Base-by-base conservation (phyloP, 2,797 vertebrate species). In the Sebastolobus alascanus region DNA sequence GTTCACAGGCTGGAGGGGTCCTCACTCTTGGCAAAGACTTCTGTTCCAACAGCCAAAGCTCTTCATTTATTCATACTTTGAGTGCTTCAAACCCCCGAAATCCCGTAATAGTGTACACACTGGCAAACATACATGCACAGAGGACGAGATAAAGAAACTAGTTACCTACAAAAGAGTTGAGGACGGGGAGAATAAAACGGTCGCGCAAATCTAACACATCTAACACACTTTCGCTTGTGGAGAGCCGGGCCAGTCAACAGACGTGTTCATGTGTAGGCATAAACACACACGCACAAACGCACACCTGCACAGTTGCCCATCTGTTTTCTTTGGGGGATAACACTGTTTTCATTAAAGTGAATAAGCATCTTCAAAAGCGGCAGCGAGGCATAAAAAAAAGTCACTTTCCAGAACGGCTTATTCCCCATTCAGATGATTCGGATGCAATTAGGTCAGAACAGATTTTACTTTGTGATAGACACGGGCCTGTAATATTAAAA, bases 31-130 rank as follows among this genome's bases (percentile, higher is more conserved):
- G 90, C 91, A 88, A 82, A 88, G 80, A 80, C 83, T 64, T 83
- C 40, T 75, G 81, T 81, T 91, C 73, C 79, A 84, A 88, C 88
- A 87, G 87, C 87, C 88, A 93, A 84, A 86, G 68, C 88, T 88
- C 79, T 91, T 92, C 82, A 93, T 92, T 93, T 91, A 93, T 93
- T 94, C 90, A 94, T 93, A 91, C 81, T 86, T 88, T 91, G 85
- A 94, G 93, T 92, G 91, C 88, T 89, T 86, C 86, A 90, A 88
- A 70, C 74, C 87, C 77, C 46, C 75, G 1, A 88, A 91, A 91
- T 86, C 73, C 86, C 87, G 11, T 68, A 85, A 88, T 86, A 82
- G 83, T 84, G 68, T 67, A 69, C 35, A 75, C 65, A 91, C 38
- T 29, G 8, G 18, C 43, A 71, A 60, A 82, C 67, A 67, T 33